A percentile compares a stretch with the other conserved stretches of the same genome.
Conservation (phyloP, 2,113 vertebrate species). For the Carassius carassius region DNA sequence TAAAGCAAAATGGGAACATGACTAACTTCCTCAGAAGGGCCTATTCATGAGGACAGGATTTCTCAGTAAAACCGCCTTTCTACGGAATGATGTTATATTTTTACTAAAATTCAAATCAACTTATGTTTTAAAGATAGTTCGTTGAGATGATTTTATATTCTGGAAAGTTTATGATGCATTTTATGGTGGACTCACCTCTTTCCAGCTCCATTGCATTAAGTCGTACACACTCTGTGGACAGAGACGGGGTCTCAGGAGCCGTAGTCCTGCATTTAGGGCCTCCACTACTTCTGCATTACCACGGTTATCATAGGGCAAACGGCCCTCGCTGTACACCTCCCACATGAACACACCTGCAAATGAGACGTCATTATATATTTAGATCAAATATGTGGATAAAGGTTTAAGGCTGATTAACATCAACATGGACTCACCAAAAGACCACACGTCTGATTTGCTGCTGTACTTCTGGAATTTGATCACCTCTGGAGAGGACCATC, state of each 20-base stretch:
- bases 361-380: neutral
- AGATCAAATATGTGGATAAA: neutral
- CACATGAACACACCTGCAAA: conserved; percentile 91
- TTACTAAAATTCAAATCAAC: neutral
- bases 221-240: conserved; percentile 79
- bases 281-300: conserved; percentile 88
- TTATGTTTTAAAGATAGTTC: neutral
- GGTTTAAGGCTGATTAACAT: neutral
- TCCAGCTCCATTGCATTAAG: conserved; percentile 94
- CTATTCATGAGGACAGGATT: neutral
- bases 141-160: neutral
- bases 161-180: neutral
- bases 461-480: conserved; percentile 90
- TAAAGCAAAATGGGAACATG: neutral
- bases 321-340: conserved; percentile 94
- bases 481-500: conserved; percentile 96
- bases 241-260: conserved; percentile 87
- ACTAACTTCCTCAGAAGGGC: neutral
- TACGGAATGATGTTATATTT: neutral
- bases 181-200: conserved; percentile 78
- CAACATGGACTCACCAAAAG: conserved; percentile 82
- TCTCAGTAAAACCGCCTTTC: neutral
- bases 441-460: conserved; percentile 98
- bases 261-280: conserved; percentile 82
- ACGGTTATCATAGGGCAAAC: conserved; percentile 88